Conservation (phyloP, 2,888 invertebrate species). For the Drosophila nr. perissopoda region DNA sequence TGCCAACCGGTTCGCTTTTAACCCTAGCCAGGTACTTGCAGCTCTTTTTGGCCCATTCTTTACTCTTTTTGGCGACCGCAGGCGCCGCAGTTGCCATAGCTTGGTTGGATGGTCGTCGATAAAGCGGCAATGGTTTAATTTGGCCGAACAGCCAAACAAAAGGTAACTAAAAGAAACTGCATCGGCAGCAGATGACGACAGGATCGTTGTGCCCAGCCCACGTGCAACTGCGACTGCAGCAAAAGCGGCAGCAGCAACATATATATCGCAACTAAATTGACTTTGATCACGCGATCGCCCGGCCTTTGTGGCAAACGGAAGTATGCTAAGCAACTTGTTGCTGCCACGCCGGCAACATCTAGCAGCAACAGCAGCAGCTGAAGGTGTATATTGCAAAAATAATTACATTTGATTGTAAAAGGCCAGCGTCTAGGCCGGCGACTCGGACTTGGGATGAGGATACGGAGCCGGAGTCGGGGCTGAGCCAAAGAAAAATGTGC, state of each 20-base stretch:
- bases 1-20: constrained; percentile 52
- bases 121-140: constrained; percentile 82
- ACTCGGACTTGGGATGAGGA: constrained; percentile 30
- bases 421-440: constrained; percentile 70
- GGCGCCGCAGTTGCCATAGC: constrained; percentile 51
- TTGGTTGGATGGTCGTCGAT: constrained; percentile 53
- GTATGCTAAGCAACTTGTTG: constrained; percentile 82
- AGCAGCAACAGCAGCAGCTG: constrained; percentile 62
- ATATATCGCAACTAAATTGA: constrained; percentile 83
- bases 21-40: constrained; percentile 49
- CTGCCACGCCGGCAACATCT: constrained; percentile 67
- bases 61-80: constrained; percentile 61
- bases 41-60: constrained; percentile 70
- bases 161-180: constrained; percentile 46
- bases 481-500: constrained; percentile 81
- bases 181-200: constrained; percentile 76
- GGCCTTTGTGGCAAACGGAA: constrained; percentile 81
- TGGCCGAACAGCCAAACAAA: constrained; percentile 63
- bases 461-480: constrained; percentile 28
- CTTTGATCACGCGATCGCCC: constrained; percentile 84
- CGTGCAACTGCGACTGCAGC: constrained; percentile 66
- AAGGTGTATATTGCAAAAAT: constrained; percentile 81
- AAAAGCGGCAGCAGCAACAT: constrained; percentile 41
- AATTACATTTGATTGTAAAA: constrained; percentile 82
- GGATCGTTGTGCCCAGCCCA: constrained; percentile 77